Percentiles rank a stretch among this genome's conserved stretches.
phyloP scores from a whole-genome alignment of 2,797 vertebrate genomes.

The Chelidonichthys spinosus region DNA sequence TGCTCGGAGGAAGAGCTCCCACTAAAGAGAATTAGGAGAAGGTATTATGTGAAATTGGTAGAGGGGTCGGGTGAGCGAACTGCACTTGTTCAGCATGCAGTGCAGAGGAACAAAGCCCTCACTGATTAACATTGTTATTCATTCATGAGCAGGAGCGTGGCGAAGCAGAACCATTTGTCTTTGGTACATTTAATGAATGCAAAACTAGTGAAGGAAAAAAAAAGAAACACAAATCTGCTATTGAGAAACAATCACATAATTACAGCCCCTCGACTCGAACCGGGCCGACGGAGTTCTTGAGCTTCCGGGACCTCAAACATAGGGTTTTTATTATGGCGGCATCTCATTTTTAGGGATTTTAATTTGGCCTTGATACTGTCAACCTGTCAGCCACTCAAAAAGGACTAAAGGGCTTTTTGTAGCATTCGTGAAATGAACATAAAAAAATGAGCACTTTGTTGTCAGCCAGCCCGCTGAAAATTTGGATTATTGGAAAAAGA shows the following conservation, averaged over 20 bases:
- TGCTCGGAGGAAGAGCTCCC: slow-evolving; percentile 31
- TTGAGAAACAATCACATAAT: slow-evolving; percentile 65
- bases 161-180: slow-evolving; percentile 70
- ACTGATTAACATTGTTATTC: slow-evolving; percentile 76
- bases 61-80: slow-evolving; percentile 62
- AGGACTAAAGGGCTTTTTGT: not conserved
- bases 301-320: slow-evolving; percentile 37
- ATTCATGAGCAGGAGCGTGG: slow-evolving; percentile 70
- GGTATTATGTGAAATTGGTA: slow-evolving; percentile 48
- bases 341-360: slow-evolving; percentile 32
- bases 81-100: slow-evolving; percentile 45
- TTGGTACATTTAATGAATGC: slow-evolving; percentile 71
- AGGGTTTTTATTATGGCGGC: slow-evolving; percentile 23
- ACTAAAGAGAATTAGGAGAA: slow-evolving; percentile 24
- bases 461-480: not conserved
- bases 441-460: not conserved
- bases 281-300: slow-evolving; percentile 23
- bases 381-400: slow-evolving; percentile 27
- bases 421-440: not conserved
- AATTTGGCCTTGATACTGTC: slow-evolving; percentile 32
- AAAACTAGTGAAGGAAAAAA: slow-evolving; percentile 23
- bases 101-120: slow-evolving; percentile 48
- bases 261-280: slow-evolving; percentile 43
- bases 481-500: not conserved
- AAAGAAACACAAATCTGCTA: slow-evolving; percentile 48